Conservation (phyloP, 1,140 invertebrate species). For the Eumaeus atala region DNA sequence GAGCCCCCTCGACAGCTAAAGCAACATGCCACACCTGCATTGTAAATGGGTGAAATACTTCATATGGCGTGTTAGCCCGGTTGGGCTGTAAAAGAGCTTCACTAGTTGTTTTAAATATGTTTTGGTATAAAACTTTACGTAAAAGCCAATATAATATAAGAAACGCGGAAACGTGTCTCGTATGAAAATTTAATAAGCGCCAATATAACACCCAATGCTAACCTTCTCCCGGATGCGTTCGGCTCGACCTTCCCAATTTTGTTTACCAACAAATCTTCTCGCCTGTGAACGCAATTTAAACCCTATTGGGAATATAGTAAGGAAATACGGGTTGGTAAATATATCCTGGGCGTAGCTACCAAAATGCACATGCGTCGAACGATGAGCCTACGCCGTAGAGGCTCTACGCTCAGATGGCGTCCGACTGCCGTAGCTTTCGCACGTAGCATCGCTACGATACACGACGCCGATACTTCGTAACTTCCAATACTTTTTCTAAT, state of each 20-base stretch:
- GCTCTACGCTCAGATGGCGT: slow-evolving; percentile 56
- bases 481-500: slow-evolving; percentile 58
- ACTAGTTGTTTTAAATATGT: too few species aligned
- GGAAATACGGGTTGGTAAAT: not conserved
- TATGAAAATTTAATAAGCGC: slow-evolving; percentile 31
- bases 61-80: too few species aligned
- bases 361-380: slow-evolving; percentile 61
- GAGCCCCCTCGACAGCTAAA: too few species aligned
- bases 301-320: not conserved
- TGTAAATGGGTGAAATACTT: too few species aligned
- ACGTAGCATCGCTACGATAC: slow-evolving; percentile 49
- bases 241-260: slow-evolving; percentile 36
- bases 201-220: slow-evolving; percentile 46
- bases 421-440: slow-evolving; percentile 39
- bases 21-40: too few species aligned
- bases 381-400: slow-evolving; percentile 42
- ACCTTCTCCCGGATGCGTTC: slow-evolving; percentile 40
- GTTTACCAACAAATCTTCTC: slow-evolving; percentile 20
- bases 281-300: slow-evolving; percentile 21
- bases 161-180: slow-evolving; percentile 11
- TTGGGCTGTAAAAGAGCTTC: too few species aligned
- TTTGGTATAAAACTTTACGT: too few species aligned
- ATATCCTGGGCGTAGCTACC: slow-evolving; percentile 10
- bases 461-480: slow-evolving; percentile 36
- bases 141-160: not conserved